Percentiles rank a stretch among this genome's conserved stretches.
phyloP scores from a whole-genome alignment of 2,888 invertebrate genomes.

The Kryphioiulus occultus region DNA sequence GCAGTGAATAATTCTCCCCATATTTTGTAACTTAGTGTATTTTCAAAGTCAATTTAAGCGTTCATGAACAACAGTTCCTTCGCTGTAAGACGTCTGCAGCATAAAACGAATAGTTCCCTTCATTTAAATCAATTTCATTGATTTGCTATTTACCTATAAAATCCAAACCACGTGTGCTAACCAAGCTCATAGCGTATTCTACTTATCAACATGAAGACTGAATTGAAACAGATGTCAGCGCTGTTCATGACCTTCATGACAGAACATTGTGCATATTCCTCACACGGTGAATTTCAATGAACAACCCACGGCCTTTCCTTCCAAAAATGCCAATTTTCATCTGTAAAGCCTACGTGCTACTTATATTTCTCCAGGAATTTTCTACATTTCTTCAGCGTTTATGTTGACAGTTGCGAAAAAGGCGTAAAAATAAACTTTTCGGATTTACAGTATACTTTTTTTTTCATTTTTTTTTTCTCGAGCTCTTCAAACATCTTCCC shows the following conservation, averaged over 20 bases:
- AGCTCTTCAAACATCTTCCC: slow-evolving; percentile 24
- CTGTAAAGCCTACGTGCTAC: not conserved
- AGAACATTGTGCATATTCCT: not conserved
- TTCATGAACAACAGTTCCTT: no score
- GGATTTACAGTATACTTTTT: not conserved
- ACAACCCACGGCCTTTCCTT: not conserved
- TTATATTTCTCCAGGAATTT: not conserved
- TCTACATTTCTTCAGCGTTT: not conserved
- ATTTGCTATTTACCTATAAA: not conserved
- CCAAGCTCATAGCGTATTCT: not conserved
- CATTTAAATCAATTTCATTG: not conserved
- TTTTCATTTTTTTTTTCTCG: not conserved
- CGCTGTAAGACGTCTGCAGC: no score
- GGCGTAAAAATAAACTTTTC: not conserved
- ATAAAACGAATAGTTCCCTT: no score
- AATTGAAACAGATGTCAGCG: not conserved
- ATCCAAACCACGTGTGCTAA: not conserved
- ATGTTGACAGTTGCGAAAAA: not conserved
- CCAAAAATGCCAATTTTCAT: not conserved
- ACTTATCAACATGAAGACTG: not conserved
- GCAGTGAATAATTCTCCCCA: no score
- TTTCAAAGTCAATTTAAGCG: no score
- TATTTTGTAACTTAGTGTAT: no score
- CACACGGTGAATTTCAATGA: not conserved
- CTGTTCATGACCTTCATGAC: slow-evolving; percentile 4